Evolutionary conservation across 2,888 invertebrate genomes (phyloP).

Genomic region (Sphaerolaimus hirsutus): DNA sequence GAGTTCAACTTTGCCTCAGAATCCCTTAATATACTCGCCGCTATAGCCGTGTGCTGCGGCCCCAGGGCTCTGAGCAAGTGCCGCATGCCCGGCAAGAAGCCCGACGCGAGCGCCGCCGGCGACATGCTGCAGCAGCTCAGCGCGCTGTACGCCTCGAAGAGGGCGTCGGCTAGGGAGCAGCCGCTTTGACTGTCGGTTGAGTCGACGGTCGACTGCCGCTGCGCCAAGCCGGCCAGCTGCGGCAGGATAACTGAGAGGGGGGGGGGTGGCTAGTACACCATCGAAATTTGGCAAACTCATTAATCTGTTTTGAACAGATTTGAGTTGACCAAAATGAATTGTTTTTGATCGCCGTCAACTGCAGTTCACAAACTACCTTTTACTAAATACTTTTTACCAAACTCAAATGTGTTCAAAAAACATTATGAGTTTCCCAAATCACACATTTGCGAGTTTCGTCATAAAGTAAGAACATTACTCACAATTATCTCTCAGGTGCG

Average conservation of each 20-base stretch:
- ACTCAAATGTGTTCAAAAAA: too few species aligned
- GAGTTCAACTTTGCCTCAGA: slow-evolving; percentile 3
- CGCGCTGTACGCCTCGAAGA: slow-evolving; percentile 42
- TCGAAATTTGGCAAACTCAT: too few species aligned
- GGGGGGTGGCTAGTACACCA: slow-evolving; percentile 7
- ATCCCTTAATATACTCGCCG: slow-evolving; percentile 5
- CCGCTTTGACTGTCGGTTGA: slow-evolving; percentile 12
- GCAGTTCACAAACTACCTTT: too few species aligned
- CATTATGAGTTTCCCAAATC: too few species aligned
- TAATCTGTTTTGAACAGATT: too few species aligned
- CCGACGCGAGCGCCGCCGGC: slow-evolving; percentile 3
- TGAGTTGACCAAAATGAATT: too few species aligned
- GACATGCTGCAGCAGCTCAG: slow-evolving; percentile 29
- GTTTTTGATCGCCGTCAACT: too few species aligned
- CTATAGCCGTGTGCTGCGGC: slow-evolving; percentile 3
- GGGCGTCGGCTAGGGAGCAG: slow-evolving; percentile 33
- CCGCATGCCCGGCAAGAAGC: slow-evolving; percentile 6
- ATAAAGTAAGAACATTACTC: background rate
- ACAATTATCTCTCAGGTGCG: slow-evolving; percentile 40
- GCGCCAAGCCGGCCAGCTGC: slow-evolving; percentile 36
- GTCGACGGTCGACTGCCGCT: slow-evolving; percentile 29
- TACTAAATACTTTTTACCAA: too few species aligned
- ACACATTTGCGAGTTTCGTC: too few species aligned
- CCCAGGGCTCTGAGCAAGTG: slow-evolving; percentile 3
- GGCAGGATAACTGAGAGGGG: slow-evolving; percentile 39